phyloP scores from a whole-genome alignment of 1,140 invertebrate genomes.

The Cydia amplana region DNA sequence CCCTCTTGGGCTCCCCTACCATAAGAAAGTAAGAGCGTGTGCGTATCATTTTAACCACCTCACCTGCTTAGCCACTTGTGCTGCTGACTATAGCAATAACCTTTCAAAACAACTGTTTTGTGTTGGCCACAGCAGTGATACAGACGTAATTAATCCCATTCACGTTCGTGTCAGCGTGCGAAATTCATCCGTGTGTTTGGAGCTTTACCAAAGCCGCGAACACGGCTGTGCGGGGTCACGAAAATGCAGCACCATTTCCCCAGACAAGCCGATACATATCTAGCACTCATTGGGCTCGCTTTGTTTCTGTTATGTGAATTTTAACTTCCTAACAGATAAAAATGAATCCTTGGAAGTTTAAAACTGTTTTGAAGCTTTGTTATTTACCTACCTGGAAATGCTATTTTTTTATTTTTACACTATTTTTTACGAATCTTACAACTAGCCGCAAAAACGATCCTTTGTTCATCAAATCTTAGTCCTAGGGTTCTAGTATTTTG shows the following conservation, averaged over 20 bases:
- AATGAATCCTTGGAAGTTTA: neutral
- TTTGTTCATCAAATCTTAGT: too few species aligned
- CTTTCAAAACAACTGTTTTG: neutral
- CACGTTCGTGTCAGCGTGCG: neutral
- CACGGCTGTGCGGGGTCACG: conserved; percentile 10
- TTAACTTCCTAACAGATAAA: conserved; percentile 9
- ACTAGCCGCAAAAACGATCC: too few species aligned
- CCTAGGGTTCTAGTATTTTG: too few species aligned
- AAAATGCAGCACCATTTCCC: conserved; percentile 18
- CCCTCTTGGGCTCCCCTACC: too few species aligned
- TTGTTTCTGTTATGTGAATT: conserved; percentile 10
- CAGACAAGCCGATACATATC: conserved; percentile 21
- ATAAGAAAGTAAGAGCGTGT: too few species aligned
- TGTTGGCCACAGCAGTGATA: neutral
- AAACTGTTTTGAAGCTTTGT: neutral
- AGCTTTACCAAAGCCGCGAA: neutral
- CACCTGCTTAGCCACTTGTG: too few species aligned
- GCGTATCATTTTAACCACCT: too few species aligned
- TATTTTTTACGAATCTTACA: neutral
- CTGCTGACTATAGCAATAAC: too few species aligned
- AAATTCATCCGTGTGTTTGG: neutral
- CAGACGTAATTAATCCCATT: neutral
- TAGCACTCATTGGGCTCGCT: neutral
- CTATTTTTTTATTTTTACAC: too few species aligned
- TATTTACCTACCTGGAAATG: neutral